Evolutionary conservation across 2,113 vertebrate species (phyloP).

Genomic region (Psettodes erumei): DNA sequence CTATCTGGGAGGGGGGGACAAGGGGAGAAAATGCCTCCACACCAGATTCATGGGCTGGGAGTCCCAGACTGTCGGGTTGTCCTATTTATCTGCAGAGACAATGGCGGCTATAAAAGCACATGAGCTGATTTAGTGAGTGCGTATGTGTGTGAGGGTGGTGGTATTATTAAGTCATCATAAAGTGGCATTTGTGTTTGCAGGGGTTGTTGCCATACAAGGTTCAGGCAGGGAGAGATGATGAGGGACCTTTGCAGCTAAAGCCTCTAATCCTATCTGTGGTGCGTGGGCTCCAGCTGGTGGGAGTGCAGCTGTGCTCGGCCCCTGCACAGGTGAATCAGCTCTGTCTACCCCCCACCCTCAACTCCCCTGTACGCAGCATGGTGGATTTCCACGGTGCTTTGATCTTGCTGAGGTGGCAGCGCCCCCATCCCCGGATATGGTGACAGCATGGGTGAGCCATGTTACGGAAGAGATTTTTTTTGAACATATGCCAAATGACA

Average conservation of each 20-base stretch:
- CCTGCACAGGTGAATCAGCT: constrained; percentile 65
- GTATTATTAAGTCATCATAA: constrained; percentile 73
- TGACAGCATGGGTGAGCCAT: constrained; percentile 58
- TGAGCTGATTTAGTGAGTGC: constrained; percentile 60
- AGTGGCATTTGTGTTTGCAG: constrained; percentile 67
- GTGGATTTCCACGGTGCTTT: constrained; percentile 67
- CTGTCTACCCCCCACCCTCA: constrained; percentile 17
- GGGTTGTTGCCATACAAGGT: constrained; percentile 60
- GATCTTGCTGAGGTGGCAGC: constrained; percentile 62
- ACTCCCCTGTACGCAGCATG: constrained; percentile 39
- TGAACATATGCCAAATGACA: constrained; percentile 65
- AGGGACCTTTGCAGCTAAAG: constrained; percentile 74
- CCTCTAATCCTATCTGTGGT: constrained; percentile 74
- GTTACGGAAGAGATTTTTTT: constrained; percentile 47
- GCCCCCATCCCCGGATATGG: constrained; percentile 26
- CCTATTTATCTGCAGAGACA: constrained; percentile 70
- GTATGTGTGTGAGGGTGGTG: constrained; percentile 31
- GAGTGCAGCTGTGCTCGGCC: constrained; percentile 62
- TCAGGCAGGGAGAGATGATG: constrained; percentile 67
- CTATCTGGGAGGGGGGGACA: constrained; percentile 8
- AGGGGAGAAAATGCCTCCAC: constrained; percentile 47
- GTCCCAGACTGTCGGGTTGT: constrained; percentile 63
- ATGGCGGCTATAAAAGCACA: constrained; percentile 68
- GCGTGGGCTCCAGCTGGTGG: constrained; percentile 63
- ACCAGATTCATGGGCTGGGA: constrained; percentile 71